Evolutionary conservation across 2,113 vertebrate species (phyloP).

Genomic region (Cephalophus harveyi): DNA sequence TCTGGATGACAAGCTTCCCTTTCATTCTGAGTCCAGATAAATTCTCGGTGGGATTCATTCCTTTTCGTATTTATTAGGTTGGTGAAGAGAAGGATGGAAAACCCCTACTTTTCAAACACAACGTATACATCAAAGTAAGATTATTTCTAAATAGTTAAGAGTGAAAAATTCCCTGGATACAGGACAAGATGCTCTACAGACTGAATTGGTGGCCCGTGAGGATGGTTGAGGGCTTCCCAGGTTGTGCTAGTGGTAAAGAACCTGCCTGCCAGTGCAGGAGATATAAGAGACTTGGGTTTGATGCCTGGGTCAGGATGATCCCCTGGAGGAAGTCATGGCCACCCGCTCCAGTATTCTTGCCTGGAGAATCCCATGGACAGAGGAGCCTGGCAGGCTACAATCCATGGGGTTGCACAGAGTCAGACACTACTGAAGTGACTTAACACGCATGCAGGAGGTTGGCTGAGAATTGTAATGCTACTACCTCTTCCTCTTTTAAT

Average conservation of each 20-base stretch:
- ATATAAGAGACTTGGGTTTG: neutral
- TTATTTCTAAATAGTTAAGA: neutral
- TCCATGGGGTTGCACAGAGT: neutral
- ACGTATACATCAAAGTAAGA: constrained; percentile 3
- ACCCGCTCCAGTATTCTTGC: neutral
- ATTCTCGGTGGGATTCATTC: neutral
- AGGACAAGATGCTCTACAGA: neutral
- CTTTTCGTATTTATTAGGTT: neutral
- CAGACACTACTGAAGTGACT: neutral
- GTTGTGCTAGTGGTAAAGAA: neutral
- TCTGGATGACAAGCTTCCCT: neutral
- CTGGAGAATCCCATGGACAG: neutral
- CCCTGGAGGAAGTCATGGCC: neutral
- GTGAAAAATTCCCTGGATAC: neutral
- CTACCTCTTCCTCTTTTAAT: neutral
- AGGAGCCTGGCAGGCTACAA: neutral
- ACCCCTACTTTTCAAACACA: neutral
- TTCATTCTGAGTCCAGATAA: neutral
- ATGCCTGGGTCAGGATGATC: neutral
- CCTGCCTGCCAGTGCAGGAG: neutral
- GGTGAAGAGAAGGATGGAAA: neutral
- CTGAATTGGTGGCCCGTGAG: neutral
- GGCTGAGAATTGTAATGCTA: neutral
- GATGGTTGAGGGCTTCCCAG: neutral
- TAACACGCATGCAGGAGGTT: neutral